Conservation (phyloP, 2,113 vertebrate genomes). For the Uria aalge region DNA sequence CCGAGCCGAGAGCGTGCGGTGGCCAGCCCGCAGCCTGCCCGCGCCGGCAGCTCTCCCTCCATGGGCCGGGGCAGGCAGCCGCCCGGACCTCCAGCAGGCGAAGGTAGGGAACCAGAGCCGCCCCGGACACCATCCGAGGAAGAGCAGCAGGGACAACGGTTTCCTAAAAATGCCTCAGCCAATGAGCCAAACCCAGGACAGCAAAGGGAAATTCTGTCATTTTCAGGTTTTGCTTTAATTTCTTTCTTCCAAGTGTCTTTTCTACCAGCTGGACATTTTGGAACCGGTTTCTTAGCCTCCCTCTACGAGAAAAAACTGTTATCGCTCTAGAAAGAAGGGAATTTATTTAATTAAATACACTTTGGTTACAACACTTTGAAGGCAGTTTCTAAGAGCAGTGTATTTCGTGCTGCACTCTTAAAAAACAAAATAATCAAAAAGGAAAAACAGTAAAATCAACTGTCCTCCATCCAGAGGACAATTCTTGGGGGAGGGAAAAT, state of each 20-base stretch:
- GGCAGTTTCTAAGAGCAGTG: not conserved
- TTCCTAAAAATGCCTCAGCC: not conserved
- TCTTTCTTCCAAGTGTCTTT: not conserved
- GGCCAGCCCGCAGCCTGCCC: not conserved
- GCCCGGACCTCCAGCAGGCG: accelerated
- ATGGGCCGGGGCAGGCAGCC: accelerated
- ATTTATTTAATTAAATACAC: not conserved
- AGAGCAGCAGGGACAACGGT: not conserved
- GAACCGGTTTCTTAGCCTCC: conserved; percentile 28
- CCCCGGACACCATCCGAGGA: not conserved
- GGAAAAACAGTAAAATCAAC: not conserved
- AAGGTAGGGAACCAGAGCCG: accelerated
- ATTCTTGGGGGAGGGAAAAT: not conserved
- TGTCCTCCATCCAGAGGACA: not conserved
- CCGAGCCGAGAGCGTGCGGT: not conserved
- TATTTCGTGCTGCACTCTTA: not conserved
- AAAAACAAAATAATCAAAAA: not conserved
- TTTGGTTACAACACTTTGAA: not conserved
- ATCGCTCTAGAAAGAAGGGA: conserved; percentile 6
- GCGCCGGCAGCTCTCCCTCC: too few relatives aligned
- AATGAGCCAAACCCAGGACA: not conserved
- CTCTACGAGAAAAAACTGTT: not conserved
- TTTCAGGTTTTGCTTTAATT: not conserved
- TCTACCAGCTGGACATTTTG: not conserved
- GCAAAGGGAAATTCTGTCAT: not conserved